A percentile compares a stretch with the other conserved stretches of the same genome.
phyloP scores from a whole-genome alignment of 1,140 invertebrate species.

The Fopius arisanus region DNA sequence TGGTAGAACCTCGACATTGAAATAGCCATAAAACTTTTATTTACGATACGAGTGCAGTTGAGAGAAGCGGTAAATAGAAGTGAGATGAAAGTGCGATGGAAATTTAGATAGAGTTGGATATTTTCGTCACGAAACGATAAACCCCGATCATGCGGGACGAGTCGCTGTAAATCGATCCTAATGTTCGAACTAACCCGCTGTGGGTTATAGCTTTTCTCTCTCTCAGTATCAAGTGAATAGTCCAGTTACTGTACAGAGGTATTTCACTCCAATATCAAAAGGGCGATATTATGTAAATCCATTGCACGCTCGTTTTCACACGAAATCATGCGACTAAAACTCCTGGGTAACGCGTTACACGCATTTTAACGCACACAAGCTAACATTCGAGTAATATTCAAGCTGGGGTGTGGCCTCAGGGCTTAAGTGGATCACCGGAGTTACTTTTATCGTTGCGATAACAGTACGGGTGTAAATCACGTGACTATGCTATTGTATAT shows the following conservation, averaged over 20 bases:
- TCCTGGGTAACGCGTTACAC: background rate
- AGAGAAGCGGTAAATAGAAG: background rate
- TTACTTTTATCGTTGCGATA: constrained; percentile 15
- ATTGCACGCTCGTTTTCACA: constrained; percentile 9
- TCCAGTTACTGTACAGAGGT: background rate
- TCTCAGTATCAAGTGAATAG: too few species aligned
- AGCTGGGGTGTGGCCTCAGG: background rate
- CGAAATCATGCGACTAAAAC: background rate
- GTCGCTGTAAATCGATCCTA: background rate
- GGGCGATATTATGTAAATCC: constrained; percentile 9
- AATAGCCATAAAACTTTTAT: background rate
- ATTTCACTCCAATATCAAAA: background rate
- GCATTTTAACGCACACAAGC: background rate
- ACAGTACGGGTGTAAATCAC: background rate
- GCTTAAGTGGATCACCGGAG: constrained; percentile 12
- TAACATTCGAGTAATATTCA: background rate
- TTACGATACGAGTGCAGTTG: background rate
- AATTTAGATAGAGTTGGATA: background rate
- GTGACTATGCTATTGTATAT: background rate
- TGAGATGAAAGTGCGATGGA: background rate
- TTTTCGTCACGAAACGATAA: constrained; percentile 6
- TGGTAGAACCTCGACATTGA: too few species aligned
- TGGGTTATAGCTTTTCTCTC: too few species aligned
- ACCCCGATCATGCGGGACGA: background rate
- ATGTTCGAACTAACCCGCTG: background rate